phyloP scores from a whole-genome alignment of 2,113 vertebrate genomes.

The Empidonax traillii region DNA sequence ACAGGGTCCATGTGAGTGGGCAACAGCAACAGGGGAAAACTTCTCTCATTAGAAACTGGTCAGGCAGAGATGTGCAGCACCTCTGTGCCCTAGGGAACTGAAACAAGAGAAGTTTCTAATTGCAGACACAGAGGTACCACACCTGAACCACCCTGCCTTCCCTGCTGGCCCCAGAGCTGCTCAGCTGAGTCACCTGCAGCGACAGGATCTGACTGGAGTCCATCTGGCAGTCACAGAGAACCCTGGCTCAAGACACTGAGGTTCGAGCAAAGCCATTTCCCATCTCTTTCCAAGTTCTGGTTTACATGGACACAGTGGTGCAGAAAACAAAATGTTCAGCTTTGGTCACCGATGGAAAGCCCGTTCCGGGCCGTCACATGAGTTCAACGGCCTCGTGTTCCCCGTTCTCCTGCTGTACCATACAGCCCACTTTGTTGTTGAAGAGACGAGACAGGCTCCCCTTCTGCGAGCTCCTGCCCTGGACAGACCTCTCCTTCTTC shows the following conservation, averaged over 20 bases:
- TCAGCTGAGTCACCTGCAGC: neutral
- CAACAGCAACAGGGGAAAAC: neutral
- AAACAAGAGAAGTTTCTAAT: neutral
- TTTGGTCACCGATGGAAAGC: neutral
- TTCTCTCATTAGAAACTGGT: neutral
- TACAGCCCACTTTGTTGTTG: slow-evolving; percentile 79
- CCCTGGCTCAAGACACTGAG: neutral
- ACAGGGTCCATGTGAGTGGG: neutral
- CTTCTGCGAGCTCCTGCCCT: slow-evolving; percentile 62
- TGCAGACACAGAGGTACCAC: neutral
- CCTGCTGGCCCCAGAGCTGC: neutral
- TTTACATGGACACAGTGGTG: slow-evolving; percentile 11
- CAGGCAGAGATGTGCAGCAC: neutral
- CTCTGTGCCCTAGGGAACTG: neutral
- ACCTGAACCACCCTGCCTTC: neutral
- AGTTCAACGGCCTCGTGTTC: slow-evolving; percentile 61
- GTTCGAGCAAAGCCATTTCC: neutral
- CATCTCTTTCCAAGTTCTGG: neutral
- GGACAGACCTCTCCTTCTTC: slow-evolving; percentile 51
- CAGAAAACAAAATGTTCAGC: slow-evolving; percentile 29
- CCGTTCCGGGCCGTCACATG: slow-evolving; percentile 11
- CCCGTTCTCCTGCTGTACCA: slow-evolving; percentile 47
- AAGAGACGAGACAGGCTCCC: slow-evolving; percentile 75
- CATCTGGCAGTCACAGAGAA: neutral
- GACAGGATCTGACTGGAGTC: neutral